Percentiles rank a stretch among this genome's conserved stretches.
phyloP scores from a whole-genome alignment of 92 coral and sea anemone species.

The Epizoanthus rinbou region DNA sequence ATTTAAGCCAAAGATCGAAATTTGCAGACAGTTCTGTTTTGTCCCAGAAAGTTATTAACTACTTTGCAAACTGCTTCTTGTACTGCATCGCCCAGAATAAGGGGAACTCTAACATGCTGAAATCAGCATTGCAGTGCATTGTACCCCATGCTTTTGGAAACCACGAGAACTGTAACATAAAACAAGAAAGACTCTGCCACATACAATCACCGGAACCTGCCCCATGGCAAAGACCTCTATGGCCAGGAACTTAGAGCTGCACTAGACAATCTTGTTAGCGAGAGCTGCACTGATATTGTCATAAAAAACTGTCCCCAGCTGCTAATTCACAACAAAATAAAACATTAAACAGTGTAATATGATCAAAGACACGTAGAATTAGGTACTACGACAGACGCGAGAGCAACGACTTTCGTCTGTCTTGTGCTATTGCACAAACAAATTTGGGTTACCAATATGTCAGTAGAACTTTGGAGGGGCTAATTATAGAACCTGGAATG shows the following conservation, averaged over 20 bases:
- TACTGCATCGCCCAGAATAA: conserved; percentile 55
- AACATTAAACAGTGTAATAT: conserved; percentile 54
- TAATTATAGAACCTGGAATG: conserved; percentile 49
- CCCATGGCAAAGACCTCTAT: conserved; percentile 57
- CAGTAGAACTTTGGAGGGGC: conserved; percentile 36
- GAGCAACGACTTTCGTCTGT: conserved; percentile 56
- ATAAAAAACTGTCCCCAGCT: conserved; percentile 51
- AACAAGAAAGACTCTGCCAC: conserved; percentile 27
- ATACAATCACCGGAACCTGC: conserved; percentile 57
- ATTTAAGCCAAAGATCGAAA: background rate
- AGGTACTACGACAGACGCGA: conserved; percentile 48
- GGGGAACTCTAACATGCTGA: conserved; percentile 39
- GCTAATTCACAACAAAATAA: conserved; percentile 62
- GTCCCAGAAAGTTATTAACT: conserved; percentile 23
- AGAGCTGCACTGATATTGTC: conserved; percentile 48
- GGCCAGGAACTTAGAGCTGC: conserved; percentile 47
- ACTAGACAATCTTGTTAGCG: conserved; percentile 34
- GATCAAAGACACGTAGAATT: conserved; percentile 51
- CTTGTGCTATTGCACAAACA: conserved; percentile 56
- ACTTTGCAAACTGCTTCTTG: conserved; percentile 50
- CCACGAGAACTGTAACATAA: conserved; percentile 34
- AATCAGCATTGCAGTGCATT: conserved; percentile 43
- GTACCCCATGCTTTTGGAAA: conserved; percentile 53
- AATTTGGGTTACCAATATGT: conserved; percentile 49
- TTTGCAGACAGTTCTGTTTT: conserved; percentile 20